These are phyloP conservation scores for Onthophagus taurus DNA, from an alignment of 1,140 invertebrate species.

Conservation along the genomic window DNA sequence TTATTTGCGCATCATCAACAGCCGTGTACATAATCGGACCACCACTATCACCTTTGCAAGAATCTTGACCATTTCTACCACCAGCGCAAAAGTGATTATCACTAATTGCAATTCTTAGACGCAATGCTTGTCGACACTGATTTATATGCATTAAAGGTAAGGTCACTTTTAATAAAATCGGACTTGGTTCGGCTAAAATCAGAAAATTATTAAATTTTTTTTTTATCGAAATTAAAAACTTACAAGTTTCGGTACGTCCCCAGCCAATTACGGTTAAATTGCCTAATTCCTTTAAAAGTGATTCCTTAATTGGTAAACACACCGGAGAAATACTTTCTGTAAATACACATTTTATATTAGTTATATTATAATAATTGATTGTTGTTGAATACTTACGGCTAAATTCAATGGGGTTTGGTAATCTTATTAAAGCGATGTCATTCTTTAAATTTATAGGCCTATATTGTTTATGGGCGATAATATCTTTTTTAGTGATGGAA, in stretches of 20 bases:
- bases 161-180: slow-evolving; percentile 43
- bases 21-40: slow-evolving; percentile 30
- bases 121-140: slow-evolving; percentile 34
- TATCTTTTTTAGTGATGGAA: slow-evolving; percentile 41
- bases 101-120: slow-evolving; percentile 34
- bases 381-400: slow-evolving; percentile 18
- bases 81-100: slow-evolving; percentile 52
- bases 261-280: slow-evolving; percentile 46
- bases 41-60: slow-evolving; percentile 41
- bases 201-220: slow-evolving; percentile 11
- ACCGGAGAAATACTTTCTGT: slow-evolving; percentile 1
- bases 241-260: slow-evolving; percentile 46
- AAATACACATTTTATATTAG: too few species aligned
- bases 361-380: too few species aligned
- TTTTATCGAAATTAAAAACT: slow-evolving; percentile 26
- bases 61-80: slow-evolving; percentile 39
- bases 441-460: slow-evolving; percentile 38
- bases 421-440: slow-evolving; percentile 55
- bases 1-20: slow-evolving; percentile 31
- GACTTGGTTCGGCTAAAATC: slow-evolving; percentile 28
- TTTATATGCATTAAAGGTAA: slow-evolving; percentile 39
- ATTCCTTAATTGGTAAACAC: slow-evolving; percentile 6
- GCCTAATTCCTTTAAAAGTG: neutral
- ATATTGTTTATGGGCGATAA: slow-evolving; percentile 47
- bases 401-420: slow-evolving; percentile 27